Conservation (phyloP, 2,888 invertebrate genomes). For the Hydriomena furcata region DNA sequence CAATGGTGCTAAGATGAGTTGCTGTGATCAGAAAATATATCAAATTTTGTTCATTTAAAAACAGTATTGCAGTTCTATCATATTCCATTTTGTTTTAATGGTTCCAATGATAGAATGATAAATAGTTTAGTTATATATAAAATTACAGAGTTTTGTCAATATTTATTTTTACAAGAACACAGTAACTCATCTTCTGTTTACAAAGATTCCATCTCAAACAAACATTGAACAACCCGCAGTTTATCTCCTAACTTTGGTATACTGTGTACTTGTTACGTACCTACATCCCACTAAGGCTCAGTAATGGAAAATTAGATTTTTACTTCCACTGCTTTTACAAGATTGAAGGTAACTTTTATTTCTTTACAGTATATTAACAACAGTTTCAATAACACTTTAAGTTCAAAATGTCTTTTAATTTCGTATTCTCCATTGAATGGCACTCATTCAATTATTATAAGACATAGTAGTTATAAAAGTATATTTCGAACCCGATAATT, state of each 20-base stretch:
- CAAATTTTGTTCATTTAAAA: too few species aligned
- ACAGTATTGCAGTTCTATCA: too few species aligned
- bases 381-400: constrained; percentile 54
- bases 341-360: constrained; percentile 78
- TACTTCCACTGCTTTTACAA: constrained; percentile 59
- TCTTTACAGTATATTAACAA: constrained; percentile 59
- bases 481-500: constrained; percentile 59
- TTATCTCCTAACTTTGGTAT: constrained; percentile 83
- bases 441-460: constrained; percentile 58
- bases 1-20: constrained; percentile 22
- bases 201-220: constrained; percentile 45
- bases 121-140: too few species aligned
- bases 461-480: constrained; percentile 67
- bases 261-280: constrained; percentile 70
- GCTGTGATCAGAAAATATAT: constrained; percentile 13
- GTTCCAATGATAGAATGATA: too few species aligned
- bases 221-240: constrained; percentile 64
- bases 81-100: too few species aligned
- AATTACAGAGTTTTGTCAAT: neutral
- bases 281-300: constrained; percentile 62
- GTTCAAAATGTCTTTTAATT: constrained; percentile 56
- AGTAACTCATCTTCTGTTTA: constrained; percentile 38
- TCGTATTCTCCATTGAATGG: constrained; percentile 56
- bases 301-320: constrained; percentile 41
- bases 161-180: constrained; percentile 15